Conservation (phyloP, 2,113 vertebrate genomes). For the Heptranchias perlo region DNA sequence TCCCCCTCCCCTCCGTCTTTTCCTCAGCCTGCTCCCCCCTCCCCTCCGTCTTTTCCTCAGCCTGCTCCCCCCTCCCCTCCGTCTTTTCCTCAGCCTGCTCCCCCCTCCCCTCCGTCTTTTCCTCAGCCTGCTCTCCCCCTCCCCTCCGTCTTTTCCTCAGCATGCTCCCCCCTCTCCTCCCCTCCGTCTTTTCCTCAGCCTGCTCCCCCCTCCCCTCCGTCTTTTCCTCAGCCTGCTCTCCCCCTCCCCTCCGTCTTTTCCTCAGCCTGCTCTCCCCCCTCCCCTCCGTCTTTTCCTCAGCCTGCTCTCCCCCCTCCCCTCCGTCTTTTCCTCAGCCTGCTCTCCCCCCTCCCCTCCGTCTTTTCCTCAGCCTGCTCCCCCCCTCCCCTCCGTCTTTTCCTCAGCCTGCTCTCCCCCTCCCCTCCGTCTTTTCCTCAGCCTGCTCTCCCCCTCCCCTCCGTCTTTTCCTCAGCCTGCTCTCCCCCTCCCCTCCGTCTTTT, state of each 20-base stretch:
- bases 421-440: background rate
- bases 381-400: too few relatives aligned
- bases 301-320: background rate
- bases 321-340: background rate
- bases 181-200: background rate
- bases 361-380: too few relatives aligned
- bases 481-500: too few relatives aligned
- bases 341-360: background rate
- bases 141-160: background rate
- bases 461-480: conserved; percentile 56
- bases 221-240: background rate
- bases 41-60: too few relatives aligned
- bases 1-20: too few relatives aligned
- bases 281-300: background rate
- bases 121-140: too few relatives aligned
- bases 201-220: background rate
- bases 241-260: background rate
- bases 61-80: too few relatives aligned
- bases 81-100: too few relatives aligned
- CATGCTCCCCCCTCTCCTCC: background rate
- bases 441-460: background rate
- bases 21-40: conserved; percentile 60
- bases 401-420: too few relatives aligned
- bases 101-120: conserved; percentile 28
- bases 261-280: background rate